Base-by-base conservation (phyloP, 2,888 invertebrate genomes). In the Callyntrura sp. region DNA sequence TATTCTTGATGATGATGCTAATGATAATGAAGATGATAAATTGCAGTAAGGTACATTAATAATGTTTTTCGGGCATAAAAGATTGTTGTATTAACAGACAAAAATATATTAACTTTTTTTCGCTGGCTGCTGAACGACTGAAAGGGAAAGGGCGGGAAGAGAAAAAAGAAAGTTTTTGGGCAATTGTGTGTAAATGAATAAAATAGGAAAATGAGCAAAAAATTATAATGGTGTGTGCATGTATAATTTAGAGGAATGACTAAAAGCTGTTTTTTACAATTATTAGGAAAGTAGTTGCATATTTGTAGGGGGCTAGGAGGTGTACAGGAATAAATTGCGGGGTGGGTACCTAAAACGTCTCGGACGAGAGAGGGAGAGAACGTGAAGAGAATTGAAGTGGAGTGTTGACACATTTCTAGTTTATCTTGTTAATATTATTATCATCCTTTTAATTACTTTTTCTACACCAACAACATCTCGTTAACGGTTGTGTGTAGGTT, bases 331-430 rank as follows among this genome's bases (percentile, higher is more conserved):
- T n/a, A n/a, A n/a, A n/a, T n/a, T n/a, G n/a, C n/a, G n/a, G n/a
- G n/a, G n/a, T n/a, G n/a, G n/a, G n/a, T n/a, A n/a, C n/a, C n/a
- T n/a, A n/a, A n/a, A n/a, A n/a, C n/a, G n/a, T n/a, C 6, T 35
- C 35, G 35, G 35, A n/a, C 17, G 35, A 68, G 35, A 14, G 8
- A 65, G 65, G 1, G 65, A 14, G 28, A 23, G 12, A 12, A n/a
- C n/a, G 35, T 1, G 35, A 25, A 14, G 17, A 23, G 3, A 35
- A 35, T 60, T 60, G 60, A 82, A 86, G 86, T 86, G 78, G 86
- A 86, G 79, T 86, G 86, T 62, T 86, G 86, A 79, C 86, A 79
- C 86, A 86, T 51, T 86, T 86, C 78, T 86, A 78, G 85, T 86
- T 79, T 57, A 78, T 55, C 57, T 51, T 55, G 55, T 78, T 78